Evolutionary conservation across 2,797 vertebrate species (phyloP).

Genomic region (Pogonophryne albipinna): DNA sequence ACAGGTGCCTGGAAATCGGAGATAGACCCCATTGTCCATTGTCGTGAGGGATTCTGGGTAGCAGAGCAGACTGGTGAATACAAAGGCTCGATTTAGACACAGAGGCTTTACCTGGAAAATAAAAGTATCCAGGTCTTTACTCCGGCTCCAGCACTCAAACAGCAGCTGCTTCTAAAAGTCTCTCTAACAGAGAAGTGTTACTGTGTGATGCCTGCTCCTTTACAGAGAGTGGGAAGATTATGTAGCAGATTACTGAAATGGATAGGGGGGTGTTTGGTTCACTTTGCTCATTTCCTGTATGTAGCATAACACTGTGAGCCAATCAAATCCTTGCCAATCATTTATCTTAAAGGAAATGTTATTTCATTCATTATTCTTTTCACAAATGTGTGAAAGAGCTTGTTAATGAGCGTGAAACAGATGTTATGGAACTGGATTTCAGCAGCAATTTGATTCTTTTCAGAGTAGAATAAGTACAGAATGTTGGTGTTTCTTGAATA

Average conservation of each 20-base stretch:
- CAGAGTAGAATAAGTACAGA: not conserved
- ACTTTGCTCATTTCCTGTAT: conserved; percentile 12
- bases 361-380: conserved; percentile 8
- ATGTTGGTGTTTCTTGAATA: not conserved
- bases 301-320: not conserved
- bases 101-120: conserved; percentile 36
- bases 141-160: conserved; percentile 34
- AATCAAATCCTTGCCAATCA: not conserved
- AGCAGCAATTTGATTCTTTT: not conserved
- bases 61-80: conserved; percentile 26
- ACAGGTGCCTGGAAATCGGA: conserved; percentile 71
- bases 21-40: conserved; percentile 77
- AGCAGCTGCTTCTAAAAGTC: conserved; percentile 2
- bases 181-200: not conserved
- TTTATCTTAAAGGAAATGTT: not conserved
- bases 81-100: conserved; percentile 64
- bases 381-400: not conserved
- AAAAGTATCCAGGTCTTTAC: not conserved
- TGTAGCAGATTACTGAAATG: conserved; percentile 17
- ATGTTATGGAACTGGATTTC: not conserved
- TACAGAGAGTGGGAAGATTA: not conserved
- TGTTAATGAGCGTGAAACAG: not conserved
- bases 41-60: conserved; percentile 68
- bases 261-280: conserved; percentile 8
- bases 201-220: not conserved